Evolutionary conservation across 2,888 invertebrate genomes (phyloP), one percentile per base, ranked within the genome.

Genomic region (Dryocosmus kuriphilus): DNA sequence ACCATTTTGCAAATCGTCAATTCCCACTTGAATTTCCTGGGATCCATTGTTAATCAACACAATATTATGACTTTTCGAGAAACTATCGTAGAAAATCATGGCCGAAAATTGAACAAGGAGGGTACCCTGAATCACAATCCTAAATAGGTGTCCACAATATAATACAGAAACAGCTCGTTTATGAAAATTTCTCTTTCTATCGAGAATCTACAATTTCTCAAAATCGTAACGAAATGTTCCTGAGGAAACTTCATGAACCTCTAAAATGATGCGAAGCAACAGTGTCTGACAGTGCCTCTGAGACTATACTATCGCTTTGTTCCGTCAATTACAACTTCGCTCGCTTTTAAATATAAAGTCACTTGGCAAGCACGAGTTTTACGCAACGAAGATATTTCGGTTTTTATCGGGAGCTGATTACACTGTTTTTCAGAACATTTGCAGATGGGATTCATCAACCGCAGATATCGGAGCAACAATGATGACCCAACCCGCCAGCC

Each of bases 11-110:
- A 27, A 71, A n/a, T 71, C 30, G 46, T 71, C 30, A n/a, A 71
- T 30, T 51, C 19, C 30, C 27, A 14, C 32, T 16, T 71, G n/a
- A 30, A 71, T n/a, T n/a, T 19, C 46, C 27, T 41, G 27, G 5
- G 41, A 19, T 46, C 24, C 57, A 1, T 71, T 27, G 46, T 67
- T 71, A 19, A 71, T 51, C 27, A 71, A 51, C n/a, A 71, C 51
- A 30, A 71, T n/a, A 51, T 51, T 46, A 8, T 51, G 46, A 71
- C 30, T 71, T 51, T 71, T 71, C 14, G 71, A 71, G n/a, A 71
- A 51, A 51, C 51, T 71, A 19, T 71, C 51, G 27, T 67, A 46
- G 19, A 27, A 27, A 38, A 67, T 27, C 41, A 67, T 67, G 41
- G 27, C 27, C 3, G 41, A 57, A 57, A 57, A 57, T 14, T 65